Percentiles rank a stretch among this genome's conserved stretches.
Conservation (phyloP, 1,140 invertebrate species). For the Aphelenchoides avenae region DNA sequence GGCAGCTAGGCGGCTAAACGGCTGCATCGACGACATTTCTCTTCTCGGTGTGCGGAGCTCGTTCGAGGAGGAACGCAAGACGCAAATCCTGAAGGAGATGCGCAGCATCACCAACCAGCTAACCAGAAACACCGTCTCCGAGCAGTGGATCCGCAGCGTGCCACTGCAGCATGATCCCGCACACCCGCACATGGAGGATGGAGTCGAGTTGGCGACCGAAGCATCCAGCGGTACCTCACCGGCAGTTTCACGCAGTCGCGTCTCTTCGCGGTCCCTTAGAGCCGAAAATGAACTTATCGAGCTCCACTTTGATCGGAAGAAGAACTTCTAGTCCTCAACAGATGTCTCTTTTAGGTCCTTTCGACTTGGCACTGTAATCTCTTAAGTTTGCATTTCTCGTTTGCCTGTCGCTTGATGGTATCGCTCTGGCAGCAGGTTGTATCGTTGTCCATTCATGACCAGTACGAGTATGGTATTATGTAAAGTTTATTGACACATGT, state of each 20-base stretch:
- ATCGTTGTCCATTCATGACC: no score
- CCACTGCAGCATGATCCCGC: background rate
- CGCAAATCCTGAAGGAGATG: background rate
- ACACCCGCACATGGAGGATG: background rate
- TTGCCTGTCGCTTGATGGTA: no score
- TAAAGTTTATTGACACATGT: no score
- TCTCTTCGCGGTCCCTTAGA: constrained; percentile 7
- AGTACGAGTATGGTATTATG: no score
- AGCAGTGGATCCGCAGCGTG: background rate
- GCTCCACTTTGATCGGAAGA: constrained; percentile 9
- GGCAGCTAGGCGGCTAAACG: background rate
- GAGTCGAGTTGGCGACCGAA: constrained; percentile 3
- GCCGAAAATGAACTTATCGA: constrained; percentile 4
- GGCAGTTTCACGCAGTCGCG: background rate
- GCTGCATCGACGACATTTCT: background rate
- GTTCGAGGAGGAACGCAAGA: constrained; percentile 2
- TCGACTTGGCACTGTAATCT: no score
- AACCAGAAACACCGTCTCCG: constrained; percentile 1
- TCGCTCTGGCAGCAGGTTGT: no score
- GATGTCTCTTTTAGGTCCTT: no score
- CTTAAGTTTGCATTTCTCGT: no score
- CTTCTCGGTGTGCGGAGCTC: background rate
- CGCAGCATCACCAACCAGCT: constrained; percentile 3
- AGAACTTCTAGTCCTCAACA: constrained; percentile 24
- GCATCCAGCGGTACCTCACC: background rate